Evolutionary conservation across 2,888 invertebrate species (phyloP), one percentile per base, ranked within the genome.

Genomic region (Notocelia uddmanniana): DNA sequence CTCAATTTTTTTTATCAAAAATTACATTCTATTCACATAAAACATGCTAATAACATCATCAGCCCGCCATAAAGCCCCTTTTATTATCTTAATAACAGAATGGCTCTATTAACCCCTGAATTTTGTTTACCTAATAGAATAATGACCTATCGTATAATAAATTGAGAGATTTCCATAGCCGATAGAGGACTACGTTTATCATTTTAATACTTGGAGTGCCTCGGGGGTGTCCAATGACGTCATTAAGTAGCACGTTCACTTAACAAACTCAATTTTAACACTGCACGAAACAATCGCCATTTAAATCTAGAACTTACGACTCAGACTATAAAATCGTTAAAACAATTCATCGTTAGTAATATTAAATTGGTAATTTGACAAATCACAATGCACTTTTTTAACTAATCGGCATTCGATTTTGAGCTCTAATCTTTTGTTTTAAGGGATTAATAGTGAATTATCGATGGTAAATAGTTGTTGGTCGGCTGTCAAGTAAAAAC

Each of bases 111-210:
- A 91, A 88, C 89, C 89, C 87, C 85, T 79, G 83, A 86, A 85
- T 85, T 89, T 85, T 93, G 92, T 93, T 93, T 92, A 89, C 91
- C 85, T 92, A 93, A 93, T 93, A 93, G 92, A 90, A 92, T 93
- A 93, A 93, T 90, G 89, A 91, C 89, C 87, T 89, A 89, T 91
- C 89, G 85, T 92, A 90, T 92, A 92, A 92, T 93, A 93, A 93
- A 93, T 92, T 92, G 91, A 90, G 82, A 93, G 93, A 93, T 93
- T 92, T 92, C 89, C 91, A 90, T 93, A 89, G 85, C 86, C 86
- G 93, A 93, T 93, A 93, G 87, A 85, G 79, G 78, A 74, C 79
- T 83, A 79, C 87, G 88, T 91, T 90, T 91, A 91, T 93, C 91
- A 92, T 93, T 93, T 91, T 93, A 93, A 93, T 93, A 91, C 91